Evolutionary conservation across 1,140 invertebrate genomes (phyloP), one percentile per base, ranked within the genome.

Genomic region (Triops cancriformis): DNA sequence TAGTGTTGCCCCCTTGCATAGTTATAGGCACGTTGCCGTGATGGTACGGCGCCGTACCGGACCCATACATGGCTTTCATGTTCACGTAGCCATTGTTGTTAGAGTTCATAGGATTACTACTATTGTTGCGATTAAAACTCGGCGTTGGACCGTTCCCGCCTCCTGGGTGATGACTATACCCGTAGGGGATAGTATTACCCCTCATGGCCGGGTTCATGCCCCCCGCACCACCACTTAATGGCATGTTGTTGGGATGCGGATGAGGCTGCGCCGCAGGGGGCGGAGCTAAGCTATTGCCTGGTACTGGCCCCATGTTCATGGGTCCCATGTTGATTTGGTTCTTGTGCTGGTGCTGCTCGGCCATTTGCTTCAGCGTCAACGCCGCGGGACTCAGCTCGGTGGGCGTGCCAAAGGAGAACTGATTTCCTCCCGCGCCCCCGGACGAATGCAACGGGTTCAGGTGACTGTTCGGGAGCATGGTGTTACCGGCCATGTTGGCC

Each of bases 301-400:
- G 78, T 12, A 77, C 79, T 18, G 81, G 74, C 31, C 64, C 76
- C 74, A 81, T 79, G 14, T 73, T 76, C 75, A 76, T 76, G 23
- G 79, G 14, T 83, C 80, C 85, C 82, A 88, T 85, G 42, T 87
- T 86, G 82, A 89, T 86, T 80, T 89, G 89, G 79, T 88, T 90
- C 83, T 93, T 95, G 84, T 95, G 93, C 85, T 97, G 94, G 83
- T 97, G 95, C 83, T 97, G 95, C 82, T 97, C 94, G 5, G 95
- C 95, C 94, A 97, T 96, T 82, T 97, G 94, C 84, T 97, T 97
- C 12, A 97, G 86, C 0, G 94, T 97, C 85, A 96, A 94, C 3
- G 95, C 95, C 0, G 95, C 95, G 9, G 94, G 92, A 76, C 93
- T 94, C 76, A 89, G 81, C 27, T 82, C 77, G 23, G 77, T 51